Evolutionary conservation across 2,113 vertebrate genomes (phyloP).

Genomic region (Lanius collurio): DNA sequence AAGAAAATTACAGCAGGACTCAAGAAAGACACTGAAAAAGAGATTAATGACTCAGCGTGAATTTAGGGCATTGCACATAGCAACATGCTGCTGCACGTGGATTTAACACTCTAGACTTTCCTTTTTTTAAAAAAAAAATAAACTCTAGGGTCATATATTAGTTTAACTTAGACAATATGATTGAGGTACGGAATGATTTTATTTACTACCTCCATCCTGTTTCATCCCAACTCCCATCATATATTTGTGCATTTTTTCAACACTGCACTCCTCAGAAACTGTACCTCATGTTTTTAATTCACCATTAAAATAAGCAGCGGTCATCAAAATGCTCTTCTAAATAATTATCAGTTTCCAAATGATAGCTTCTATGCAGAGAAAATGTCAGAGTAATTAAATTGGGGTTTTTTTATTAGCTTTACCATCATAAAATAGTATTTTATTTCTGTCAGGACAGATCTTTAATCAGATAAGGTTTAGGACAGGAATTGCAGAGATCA

Average conservation of each 20-base stretch:
- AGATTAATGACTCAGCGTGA: not conserved
- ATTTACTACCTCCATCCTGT: not conserved
- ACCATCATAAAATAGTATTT: not conserved
- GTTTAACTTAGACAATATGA: not conserved
- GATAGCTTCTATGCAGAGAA: not conserved
- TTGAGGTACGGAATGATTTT: not conserved
- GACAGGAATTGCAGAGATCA: not conserved
- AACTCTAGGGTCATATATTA: accelerated
- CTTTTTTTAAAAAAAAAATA: not conserved
- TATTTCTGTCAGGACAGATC: not conserved
- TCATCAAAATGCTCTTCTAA: not conserved
- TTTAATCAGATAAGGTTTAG: not conserved
- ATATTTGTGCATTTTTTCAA: not conserved
- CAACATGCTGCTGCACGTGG: accelerated
- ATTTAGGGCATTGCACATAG: not conserved
- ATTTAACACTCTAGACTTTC: not conserved
- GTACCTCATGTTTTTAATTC: not conserved
- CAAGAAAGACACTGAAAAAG: not conserved
- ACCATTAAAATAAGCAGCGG: not conserved
- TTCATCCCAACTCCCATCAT: not conserved
- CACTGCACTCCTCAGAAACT: not conserved
- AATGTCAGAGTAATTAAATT: accelerated
- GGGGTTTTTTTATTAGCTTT: not conserved
- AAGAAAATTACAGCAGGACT: not conserved
- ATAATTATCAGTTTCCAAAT: not conserved